These are phyloP conservation scores for Todiramphus chloris DNA, from an alignment of 2,113 vertebrate species.

Conservation along the genomic window DNA sequence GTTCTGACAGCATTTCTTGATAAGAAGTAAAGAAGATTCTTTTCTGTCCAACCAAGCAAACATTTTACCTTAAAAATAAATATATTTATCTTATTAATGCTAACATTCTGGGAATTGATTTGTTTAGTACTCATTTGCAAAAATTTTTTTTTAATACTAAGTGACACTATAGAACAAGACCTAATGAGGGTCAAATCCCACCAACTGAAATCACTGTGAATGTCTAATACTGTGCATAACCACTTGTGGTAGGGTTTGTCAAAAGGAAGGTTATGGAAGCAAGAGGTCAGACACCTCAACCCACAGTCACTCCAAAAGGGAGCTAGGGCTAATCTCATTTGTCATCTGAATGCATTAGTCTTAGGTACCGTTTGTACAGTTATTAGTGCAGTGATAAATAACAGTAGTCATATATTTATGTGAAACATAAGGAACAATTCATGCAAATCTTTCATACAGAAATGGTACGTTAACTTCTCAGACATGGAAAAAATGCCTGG, in stretches of 20 bases:
- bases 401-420: neutral
- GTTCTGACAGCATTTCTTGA: neutral
- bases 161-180: neutral
- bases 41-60: neutral
- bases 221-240: neutral
- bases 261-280: neutral
- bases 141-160: neutral
- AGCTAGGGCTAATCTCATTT: neutral
- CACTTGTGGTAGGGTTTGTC: neutral
- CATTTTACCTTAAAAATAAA: constrained; percentile 36
- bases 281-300: neutral
- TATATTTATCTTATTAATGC: neutral
- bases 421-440: neutral
- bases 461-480: neutral
- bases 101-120: neutral
- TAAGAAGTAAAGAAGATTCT: neutral
- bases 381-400: neutral
- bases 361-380: neutral
- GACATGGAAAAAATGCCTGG: neutral
- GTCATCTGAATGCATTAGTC: neutral
- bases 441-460: neutral
- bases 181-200: neutral
- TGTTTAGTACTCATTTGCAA: neutral
- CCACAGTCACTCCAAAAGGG: fast-evolving
- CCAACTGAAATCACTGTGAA: neutral